Conservation (phyloP, 2,888 invertebrate species). For the Drosophila dives region DNA sequence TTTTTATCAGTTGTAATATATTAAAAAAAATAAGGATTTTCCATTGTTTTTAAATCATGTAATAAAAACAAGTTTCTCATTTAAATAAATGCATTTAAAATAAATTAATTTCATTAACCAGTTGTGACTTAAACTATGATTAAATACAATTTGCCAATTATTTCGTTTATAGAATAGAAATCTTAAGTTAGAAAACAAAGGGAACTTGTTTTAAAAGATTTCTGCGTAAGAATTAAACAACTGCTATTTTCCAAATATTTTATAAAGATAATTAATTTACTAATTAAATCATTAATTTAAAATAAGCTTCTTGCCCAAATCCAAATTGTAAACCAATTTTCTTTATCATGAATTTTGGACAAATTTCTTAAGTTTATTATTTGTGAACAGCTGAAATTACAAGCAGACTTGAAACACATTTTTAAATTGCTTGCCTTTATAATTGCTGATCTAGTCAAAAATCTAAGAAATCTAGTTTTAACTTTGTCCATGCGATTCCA, state of each 20-base stretch:
- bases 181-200: not conserved
- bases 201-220: accelerated
- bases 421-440: not conserved
- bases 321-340: too few relatives aligned
- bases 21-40: not conserved
- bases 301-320: not conserved
- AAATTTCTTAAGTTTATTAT: not conserved
- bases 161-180: not conserved
- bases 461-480: not conserved
- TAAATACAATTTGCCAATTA: not conserved
- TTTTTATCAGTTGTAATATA: not conserved
- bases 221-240: not conserved
- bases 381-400: not conserved
- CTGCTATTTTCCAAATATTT: not conserved
- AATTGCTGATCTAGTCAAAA: not conserved
- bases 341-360: not conserved
- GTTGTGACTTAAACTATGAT: not conserved
- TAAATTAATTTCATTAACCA: not conserved
- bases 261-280: too few relatives aligned
- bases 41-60: not conserved
- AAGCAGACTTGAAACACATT: not conserved
- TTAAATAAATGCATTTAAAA: not conserved
- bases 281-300: not conserved
- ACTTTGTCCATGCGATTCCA: constrained; percentile 7
- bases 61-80: not conserved